Evolutionary conservation across 2,888 invertebrate species (phyloP), one percentile per base, ranked within the genome.

Genomic region (Sialis lutaria): DNA sequence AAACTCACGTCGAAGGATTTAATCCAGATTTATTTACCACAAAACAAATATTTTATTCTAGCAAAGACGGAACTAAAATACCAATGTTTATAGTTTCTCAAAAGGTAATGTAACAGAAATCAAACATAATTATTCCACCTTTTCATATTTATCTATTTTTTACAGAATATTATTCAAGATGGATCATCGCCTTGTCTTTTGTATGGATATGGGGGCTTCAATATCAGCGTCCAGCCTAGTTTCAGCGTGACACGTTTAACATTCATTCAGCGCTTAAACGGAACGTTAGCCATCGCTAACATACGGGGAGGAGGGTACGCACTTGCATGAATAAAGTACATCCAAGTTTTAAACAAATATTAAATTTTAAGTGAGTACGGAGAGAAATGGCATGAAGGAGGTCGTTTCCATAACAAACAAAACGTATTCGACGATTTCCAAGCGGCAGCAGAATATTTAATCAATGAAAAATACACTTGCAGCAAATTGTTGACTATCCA

Each of bases 151-250:
- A 33, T 37, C 33, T 22, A 10, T 43, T 10, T n/a, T 37, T 12
- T 30, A 45, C 13, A 35, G 22, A 35, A 48, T 32, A 57, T 83
- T 9, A 64, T 70, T 6, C 65, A 67, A 51, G 77, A 87, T 64
- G 79, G 84, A 4, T 68, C 73, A n/a, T 77, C 76, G 59, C 90
- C 95, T 0, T 84, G 88, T 51, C 69, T 95, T 42, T 67, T 98
- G 34, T 96, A 96, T 65, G 97, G 95, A 10, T 97, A 97, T 65
- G 97, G 97, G 47, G 97, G 97, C 1, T 98, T 98, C 67, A 95
- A 92, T 68, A 79, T 91, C 54, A 86, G 88, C 62, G 71, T 95
- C 53, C 84, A 85, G 60, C 96, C 97, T 5, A 75, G 77, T 44
- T 98, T 97, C 69, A 86, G 87, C 55, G 79, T 92, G 32, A 82